Evolutionary conservation across 2,888 invertebrate species (phyloP).

Genomic region (Eretmocerus hayati): DNA sequence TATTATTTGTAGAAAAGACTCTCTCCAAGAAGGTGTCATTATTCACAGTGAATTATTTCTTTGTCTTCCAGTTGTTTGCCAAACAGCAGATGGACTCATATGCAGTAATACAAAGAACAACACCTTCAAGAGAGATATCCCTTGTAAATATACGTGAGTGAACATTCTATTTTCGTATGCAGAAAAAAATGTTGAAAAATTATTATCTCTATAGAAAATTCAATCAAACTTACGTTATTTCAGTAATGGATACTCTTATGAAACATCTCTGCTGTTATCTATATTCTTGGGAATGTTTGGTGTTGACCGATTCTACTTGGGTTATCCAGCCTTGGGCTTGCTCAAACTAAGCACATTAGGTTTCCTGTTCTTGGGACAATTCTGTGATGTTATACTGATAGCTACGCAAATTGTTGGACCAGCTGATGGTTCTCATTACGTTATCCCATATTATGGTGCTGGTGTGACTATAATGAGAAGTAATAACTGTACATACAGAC

Average conservation of each 20-base stretch:
- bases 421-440: slow-evolving; percentile 89
- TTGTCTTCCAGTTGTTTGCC: slow-evolving; percentile 61
- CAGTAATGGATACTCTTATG: slow-evolving; percentile 91
- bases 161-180: neutral
- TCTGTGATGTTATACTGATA: slow-evolving; percentile 90
- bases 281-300: slow-evolving; percentile 98
- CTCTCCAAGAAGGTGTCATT: neutral
- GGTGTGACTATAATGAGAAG: slow-evolving; percentile 72
- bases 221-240: slow-evolving; percentile 30
- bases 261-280: slow-evolving; percentile 85
- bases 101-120: slow-evolving; percentile 75
- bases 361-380: slow-evolving; percentile 91
- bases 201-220: neutral
- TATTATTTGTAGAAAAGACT: too few relatives aligned
- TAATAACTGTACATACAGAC: slow-evolving; percentile 77
- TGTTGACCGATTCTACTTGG: slow-evolving; percentile 94
- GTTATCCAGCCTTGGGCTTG: slow-evolving; percentile 91
- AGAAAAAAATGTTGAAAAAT: neutral
- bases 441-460: slow-evolving; percentile 90
- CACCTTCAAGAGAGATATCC: slow-evolving; percentile 73
- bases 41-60: neutral
- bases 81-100: slow-evolving; percentile 73
- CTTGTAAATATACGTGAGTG: slow-evolving; percentile 94
- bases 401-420: slow-evolving; percentile 92
- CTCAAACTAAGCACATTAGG: slow-evolving; percentile 93